Conservation (phyloP, 2,888 invertebrate species). For the Tolmerus cingulatus region DNA sequence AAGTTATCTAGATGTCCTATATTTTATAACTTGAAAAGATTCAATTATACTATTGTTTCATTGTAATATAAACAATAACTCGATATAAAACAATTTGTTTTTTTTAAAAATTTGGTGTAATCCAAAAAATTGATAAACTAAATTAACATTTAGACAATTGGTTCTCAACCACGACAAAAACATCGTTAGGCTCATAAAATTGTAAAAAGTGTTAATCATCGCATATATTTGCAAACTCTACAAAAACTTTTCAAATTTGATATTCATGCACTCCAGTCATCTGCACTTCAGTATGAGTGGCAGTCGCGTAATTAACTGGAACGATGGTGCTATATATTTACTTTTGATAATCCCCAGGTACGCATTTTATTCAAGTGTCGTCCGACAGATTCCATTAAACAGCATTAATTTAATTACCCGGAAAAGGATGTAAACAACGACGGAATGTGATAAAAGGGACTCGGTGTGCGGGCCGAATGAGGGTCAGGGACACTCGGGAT, state of each 20-base stretch:
- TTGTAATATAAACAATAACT: no score
- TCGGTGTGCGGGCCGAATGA: not conserved
- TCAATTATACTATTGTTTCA: no score
- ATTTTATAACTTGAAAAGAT: no score
- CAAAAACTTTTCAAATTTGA: not conserved
- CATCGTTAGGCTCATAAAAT: not conserved
- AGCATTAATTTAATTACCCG: slow-evolving; percentile 44
- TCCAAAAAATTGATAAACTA: no score
- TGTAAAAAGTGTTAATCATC: not conserved
- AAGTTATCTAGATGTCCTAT: no score
- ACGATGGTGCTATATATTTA: not conserved
- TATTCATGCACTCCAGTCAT: not conserved
- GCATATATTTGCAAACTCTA: not conserved
- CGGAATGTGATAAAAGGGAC: slow-evolving; percentile 42
- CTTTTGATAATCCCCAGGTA: not conserved
- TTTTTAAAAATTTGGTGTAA: no score
- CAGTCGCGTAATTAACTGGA: not conserved
- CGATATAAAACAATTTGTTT: no score
- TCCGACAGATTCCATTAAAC: slow-evolving; percentile 22
- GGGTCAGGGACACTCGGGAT: not conserved
- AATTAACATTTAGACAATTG: not conserved
- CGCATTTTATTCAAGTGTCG: slow-evolving; percentile 6
- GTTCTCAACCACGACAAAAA: not conserved
- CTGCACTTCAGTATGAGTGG: not conserved
- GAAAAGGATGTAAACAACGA: slow-evolving; percentile 40